A percentile compares a stretch with the other conserved stretches of the same genome.
These are phyloP conservation scores for Lacerta agilis DNA, from an alignment of 2,797 vertebrate genomes.

Conservation along the genomic window DNA sequence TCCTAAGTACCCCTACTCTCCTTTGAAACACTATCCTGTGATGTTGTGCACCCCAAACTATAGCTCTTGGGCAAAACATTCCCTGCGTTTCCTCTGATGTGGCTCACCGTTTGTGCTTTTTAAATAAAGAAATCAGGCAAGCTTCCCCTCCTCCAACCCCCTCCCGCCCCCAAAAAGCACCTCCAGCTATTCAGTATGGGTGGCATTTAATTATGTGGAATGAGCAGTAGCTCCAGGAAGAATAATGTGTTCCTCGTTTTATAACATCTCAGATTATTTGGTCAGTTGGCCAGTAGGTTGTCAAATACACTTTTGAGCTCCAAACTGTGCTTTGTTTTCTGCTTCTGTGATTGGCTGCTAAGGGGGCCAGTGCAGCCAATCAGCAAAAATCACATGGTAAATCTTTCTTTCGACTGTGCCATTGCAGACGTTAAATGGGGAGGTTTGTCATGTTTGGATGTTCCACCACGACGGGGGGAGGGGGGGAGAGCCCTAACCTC, in stretches of 20 bases:
- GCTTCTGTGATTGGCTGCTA: neutral
- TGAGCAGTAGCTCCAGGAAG: neutral
- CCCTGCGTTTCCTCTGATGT: neutral
- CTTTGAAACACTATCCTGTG: constrained; percentile 17
- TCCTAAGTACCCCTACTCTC: neutral
- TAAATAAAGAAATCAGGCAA: neutral
- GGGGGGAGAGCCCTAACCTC: neutral
- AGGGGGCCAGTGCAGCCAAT: neutral
- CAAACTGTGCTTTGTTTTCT: neutral
- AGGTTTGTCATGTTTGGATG: neutral
- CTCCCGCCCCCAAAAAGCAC: no score
- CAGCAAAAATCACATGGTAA: neutral
- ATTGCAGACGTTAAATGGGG: neutral
- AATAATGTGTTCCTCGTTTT: neutral
- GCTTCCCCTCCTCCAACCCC: no score
- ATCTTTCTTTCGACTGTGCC: neutral
- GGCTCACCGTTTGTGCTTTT: neutral
- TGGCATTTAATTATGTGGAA: constrained; percentile 14
- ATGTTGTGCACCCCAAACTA: constrained; percentile 4
- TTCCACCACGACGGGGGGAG: neutral
- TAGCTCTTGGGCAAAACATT: constrained; percentile 1
- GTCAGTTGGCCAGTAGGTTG: neutral
- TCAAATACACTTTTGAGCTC: neutral
- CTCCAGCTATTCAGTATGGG: neutral
- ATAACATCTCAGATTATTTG: constrained; percentile 1